phyloP scores from a whole-genome alignment of 1,140 invertebrate genomes.

The Drosophila subobscura region DNA sequence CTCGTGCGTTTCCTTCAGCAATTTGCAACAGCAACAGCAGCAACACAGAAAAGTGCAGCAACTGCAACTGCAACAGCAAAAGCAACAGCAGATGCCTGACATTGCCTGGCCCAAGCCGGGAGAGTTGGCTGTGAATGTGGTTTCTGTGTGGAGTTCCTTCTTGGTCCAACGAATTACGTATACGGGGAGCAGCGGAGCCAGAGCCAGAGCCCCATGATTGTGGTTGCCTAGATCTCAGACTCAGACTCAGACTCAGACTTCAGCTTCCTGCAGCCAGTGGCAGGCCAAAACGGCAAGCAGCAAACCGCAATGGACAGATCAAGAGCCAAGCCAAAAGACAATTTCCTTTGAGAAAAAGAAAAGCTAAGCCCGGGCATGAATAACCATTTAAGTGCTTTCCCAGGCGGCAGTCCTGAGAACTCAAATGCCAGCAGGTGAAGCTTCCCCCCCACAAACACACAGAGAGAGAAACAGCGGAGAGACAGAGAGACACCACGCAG shows the following conservation, averaged over 20 bases:
- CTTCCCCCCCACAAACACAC: conserved; percentile 41
- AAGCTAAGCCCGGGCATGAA: conserved; percentile 70
- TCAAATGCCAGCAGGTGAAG: conserved; percentile 64
- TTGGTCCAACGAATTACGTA: conserved; percentile 75
- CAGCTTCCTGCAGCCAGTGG: conserved; percentile 64
- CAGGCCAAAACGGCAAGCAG: conserved; percentile 13
- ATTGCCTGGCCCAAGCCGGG: conserved; percentile 48
- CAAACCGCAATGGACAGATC: conserved; percentile 58
- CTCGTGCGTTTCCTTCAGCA: conserved; percentile 80
- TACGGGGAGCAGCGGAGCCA: conserved; percentile 52
- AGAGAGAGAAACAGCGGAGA: conserved; percentile 9
- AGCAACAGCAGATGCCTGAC: conserved; percentile 52
- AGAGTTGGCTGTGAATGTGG: conserved; percentile 37
- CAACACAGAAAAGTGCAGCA: no score
- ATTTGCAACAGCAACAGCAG: conserved; percentile 61
- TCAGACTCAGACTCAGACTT: neutral
- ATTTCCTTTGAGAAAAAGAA: conserved; percentile 68
- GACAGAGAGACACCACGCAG: neutral
- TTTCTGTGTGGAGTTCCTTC: conserved; percentile 64
- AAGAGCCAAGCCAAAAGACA: conserved; percentile 33
- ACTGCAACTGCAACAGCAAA: conserved; percentile 5
- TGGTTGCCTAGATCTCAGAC: conserved; percentile 33
- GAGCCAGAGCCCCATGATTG: conserved; percentile 49
- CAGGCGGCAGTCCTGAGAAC: conserved; percentile 76
- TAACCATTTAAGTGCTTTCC: conserved; percentile 80